Conservation (phyloP, 1,140 invertebrate species). For the Drosophila bifasciata region DNA sequence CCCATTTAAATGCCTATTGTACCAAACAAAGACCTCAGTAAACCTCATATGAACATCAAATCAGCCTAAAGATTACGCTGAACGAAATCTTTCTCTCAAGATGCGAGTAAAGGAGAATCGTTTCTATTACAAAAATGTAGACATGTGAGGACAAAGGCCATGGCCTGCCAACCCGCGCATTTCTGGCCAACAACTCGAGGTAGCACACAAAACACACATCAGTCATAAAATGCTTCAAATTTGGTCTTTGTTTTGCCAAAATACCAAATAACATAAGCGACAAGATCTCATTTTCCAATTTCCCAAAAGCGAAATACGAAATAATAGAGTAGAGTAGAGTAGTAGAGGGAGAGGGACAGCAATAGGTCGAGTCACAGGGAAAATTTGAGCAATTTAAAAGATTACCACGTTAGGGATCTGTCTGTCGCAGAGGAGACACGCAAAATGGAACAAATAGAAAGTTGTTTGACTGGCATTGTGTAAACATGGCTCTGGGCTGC, state of each 20-base stretch:
- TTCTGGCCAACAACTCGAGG: constrained; percentile 52
- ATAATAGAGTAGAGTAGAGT: constrained; percentile 20
- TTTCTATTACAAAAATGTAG: constrained; percentile 43
- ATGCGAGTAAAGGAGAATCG: constrained; percentile 22
- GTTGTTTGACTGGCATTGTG: constrained; percentile 56
- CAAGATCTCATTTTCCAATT: constrained; percentile 79
- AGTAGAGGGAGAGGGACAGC: too few relatives aligned
- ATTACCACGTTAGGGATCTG: constrained; percentile 77
- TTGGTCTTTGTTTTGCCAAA: constrained; percentile 61
- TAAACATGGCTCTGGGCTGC: constrained; percentile 50
- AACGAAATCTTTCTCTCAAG: constrained; percentile 26
- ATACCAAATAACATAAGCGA: constrained; percentile 73
- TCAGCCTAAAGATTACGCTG: constrained; percentile 46
- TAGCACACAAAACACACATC: constrained; percentile 53
- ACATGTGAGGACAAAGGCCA: constrained; percentile 42
- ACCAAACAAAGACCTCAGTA: constrained; percentile 40
- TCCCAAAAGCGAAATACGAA: constrained; percentile 45
- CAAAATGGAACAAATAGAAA: constrained; percentile 55
- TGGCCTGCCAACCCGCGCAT: constrained; percentile 43
- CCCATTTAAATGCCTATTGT: constrained; percentile 33
- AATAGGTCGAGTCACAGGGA: constrained; percentile 50
- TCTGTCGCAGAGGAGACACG: constrained; percentile 6
- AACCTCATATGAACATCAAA: constrained; percentile 45
- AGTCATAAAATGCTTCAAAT: constrained; percentile 48
- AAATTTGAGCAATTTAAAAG: constrained; percentile 77